Percentiles rank a stretch among this genome's conserved stretches.
Evolutionary conservation across 2,113 vertebrate species (phyloP).

Genomic region (Oplegnathus fasciatus): DNA sequence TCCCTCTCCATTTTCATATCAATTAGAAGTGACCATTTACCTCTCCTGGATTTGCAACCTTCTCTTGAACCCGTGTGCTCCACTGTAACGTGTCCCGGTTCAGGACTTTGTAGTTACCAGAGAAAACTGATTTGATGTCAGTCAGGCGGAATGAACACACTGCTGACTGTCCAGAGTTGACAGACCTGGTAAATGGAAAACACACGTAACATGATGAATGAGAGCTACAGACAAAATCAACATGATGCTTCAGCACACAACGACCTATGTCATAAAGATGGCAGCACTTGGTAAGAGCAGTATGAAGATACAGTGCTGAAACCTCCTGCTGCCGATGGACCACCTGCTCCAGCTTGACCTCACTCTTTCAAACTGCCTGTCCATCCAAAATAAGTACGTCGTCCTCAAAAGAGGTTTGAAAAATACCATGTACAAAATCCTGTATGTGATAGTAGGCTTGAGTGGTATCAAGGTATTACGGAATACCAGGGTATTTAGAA

Average conservation of each 20-base stretch:
- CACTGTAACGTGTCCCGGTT: conserved; percentile 84
- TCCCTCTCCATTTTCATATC: not conserved
- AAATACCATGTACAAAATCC: too few relatives aligned
- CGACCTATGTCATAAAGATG: not conserved
- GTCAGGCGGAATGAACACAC: conserved; percentile 81
- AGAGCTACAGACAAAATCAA: not conserved
- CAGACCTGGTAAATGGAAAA: conserved; percentile 67
- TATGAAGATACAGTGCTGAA: not conserved
- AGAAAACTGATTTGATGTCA: conserved; percentile 80
- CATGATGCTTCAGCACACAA: not conserved
- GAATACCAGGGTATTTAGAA: too few relatives aligned
- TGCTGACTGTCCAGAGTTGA: conserved; percentile 79
- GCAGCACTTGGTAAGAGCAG: not conserved
- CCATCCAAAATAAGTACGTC: not conserved
- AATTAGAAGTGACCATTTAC: conserved; percentile 44
- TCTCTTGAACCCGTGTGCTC: conserved; percentile 82
- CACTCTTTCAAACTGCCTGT: not conserved
- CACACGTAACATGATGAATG: not conserved
- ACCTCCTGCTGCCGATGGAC: not conserved
- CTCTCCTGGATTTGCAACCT: conserved; percentile 84
- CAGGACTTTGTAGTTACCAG: conserved; percentile 84
- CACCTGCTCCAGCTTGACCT: not conserved
- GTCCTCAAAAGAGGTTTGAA: not conserved
- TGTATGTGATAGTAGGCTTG: too few relatives aligned
- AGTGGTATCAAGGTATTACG: too few relatives aligned